phyloP scores from a whole-genome alignment of 1,140 invertebrate genomes.

The Bombus consobrinus region DNA sequence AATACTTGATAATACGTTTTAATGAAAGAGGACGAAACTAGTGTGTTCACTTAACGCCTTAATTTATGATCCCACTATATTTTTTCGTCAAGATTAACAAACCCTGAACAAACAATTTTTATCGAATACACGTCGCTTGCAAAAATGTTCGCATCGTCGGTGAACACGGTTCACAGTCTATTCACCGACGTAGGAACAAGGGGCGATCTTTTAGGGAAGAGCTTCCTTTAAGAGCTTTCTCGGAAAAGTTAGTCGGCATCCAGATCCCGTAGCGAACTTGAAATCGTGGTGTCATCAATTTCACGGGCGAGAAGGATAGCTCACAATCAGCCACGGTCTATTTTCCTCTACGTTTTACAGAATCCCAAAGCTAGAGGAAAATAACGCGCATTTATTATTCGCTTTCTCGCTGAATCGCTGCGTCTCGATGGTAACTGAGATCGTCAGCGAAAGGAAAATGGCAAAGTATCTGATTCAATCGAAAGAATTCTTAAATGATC shows the following conservation, averaged over 20 bases:
- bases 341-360: neutral
- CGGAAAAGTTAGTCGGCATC: neutral
- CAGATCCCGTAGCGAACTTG: neutral
- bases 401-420: neutral
- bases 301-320: neutral
- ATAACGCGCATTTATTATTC: slow-evolving; percentile 14
- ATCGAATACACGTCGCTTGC: no score
- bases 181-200: neutral
- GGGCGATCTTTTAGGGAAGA: neutral
- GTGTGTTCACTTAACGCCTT: no score
- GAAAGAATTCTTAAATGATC: neutral
- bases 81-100: no score
- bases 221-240: neutral
- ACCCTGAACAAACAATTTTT: no score
- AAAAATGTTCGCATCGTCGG: no score
- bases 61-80: no score
- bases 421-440: neutral
- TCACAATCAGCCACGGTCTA: neutral
- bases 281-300: slow-evolving; percentile 20
- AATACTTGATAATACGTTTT: no score
- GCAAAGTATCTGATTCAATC: neutral
- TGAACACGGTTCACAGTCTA: no score
- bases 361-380: neutral
- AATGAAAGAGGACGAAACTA: no score
- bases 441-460: slow-evolving; percentile 5